Conservation (phyloP, 2,797 vertebrate species). For the Clarias pachynema region DNA sequence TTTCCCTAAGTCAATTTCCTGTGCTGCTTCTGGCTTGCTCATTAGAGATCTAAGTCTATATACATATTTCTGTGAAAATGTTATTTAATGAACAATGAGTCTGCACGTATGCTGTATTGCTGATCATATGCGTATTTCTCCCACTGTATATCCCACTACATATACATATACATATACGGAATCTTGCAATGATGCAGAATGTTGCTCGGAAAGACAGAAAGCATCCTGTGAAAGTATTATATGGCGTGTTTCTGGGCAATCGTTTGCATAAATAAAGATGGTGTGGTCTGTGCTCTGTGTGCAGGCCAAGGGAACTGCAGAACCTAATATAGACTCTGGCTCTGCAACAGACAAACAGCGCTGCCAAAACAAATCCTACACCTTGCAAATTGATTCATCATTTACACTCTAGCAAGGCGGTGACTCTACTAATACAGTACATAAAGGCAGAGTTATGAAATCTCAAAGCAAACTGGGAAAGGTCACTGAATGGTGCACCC, state of each 20-base stretch:
- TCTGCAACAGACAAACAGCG: constrained; percentile 37
- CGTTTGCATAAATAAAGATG: constrained; percentile 52
- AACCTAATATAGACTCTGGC: constrained; percentile 45
- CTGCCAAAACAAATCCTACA: constrained; percentile 44
- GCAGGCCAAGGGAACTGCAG: constrained; percentile 28
- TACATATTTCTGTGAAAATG: not conserved
- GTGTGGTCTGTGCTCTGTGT: constrained; percentile 46
- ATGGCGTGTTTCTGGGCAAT: constrained; percentile 41
- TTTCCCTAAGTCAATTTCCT: not conserved
- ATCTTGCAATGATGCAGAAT: constrained; percentile 23
- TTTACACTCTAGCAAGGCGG: constrained; percentile 28
- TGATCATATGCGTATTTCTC: not conserved
- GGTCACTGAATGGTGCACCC: constrained; percentile 31
- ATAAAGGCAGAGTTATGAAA: constrained; percentile 23
- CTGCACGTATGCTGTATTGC: not conserved
- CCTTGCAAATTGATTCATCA: constrained; percentile 42
- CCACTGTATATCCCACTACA: not conserved
- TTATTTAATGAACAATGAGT: not conserved
- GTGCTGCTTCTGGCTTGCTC: not conserved
- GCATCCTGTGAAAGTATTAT: constrained; percentile 44
- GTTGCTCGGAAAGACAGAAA: constrained; percentile 27
- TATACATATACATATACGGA: not conserved
- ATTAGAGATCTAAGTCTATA: not conserved
- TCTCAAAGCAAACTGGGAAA: constrained; percentile 28
- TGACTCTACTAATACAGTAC: constrained; percentile 14